Evolutionary conservation across 1,140 invertebrate genomes (phyloP).

Genomic region (Contarinia nasturtii): DNA sequence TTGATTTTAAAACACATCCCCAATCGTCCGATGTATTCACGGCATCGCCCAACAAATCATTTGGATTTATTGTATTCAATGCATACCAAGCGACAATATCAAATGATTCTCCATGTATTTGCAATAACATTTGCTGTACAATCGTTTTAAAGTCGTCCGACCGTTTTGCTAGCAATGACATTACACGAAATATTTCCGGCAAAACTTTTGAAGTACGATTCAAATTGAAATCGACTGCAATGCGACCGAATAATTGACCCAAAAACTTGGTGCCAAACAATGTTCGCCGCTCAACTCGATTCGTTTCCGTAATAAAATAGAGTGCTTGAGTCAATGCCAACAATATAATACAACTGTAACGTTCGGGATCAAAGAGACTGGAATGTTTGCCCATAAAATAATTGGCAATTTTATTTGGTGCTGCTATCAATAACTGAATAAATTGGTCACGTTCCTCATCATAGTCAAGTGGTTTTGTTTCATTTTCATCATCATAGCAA

Average conservation of each 20-base stretch:
- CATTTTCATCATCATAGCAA: neutral
- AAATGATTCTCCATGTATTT: conserved; percentile 24
- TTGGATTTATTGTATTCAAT: conserved; percentile 13
- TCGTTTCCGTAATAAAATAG: conserved; percentile 30
- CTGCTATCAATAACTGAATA: conserved; percentile 37
- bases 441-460: conserved; percentile 12
- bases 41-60: conserved; percentile 20
- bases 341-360: conserved; percentile 34
- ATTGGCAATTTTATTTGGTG: conserved; percentile 49
- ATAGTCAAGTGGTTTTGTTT: neutral
- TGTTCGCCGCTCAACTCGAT: conserved; percentile 17
- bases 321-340: conserved; percentile 36
- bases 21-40: conserved; percentile 23
- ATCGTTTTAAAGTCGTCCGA: neutral
- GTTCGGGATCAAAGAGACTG: conserved; percentile 32
- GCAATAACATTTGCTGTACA: conserved; percentile 18
- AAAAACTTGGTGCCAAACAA: conserved; percentile 27
- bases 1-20: conserved; percentile 19
- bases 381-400: conserved; percentile 31
- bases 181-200: conserved; percentile 6
- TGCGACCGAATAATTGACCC: conserved; percentile 36
- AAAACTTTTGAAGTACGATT: conserved; percentile 25
- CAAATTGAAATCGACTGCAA: conserved; percentile 30
- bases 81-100: conserved; percentile 15
- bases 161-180: neutral